Conservation (phyloP, 2,888 invertebrate species). For the Ormia ochracea region DNA sequence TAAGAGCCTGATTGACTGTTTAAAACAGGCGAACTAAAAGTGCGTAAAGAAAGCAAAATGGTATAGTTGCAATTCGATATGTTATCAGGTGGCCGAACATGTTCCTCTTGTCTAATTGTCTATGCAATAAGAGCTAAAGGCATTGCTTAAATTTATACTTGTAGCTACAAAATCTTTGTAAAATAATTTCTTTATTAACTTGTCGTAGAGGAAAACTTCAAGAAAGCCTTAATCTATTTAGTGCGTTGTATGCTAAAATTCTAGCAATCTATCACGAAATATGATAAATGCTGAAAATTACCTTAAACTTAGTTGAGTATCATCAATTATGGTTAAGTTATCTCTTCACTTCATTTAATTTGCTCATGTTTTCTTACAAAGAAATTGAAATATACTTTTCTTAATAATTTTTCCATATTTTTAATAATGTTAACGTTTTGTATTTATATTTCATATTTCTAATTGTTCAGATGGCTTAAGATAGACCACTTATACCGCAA, state of each 20-base stretch:
- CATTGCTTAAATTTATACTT: not conserved
- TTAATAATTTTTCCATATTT: conserved; percentile 27
- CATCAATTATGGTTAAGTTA: conserved; percentile 38
- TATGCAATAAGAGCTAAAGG: not conserved
- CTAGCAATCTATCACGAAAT: conserved; percentile 24
- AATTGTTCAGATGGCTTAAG: conserved; percentile 37
- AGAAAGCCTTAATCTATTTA: not conserved
- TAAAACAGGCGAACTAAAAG: not conserved
- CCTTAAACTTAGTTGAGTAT: conserved; percentile 39
- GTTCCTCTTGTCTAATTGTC: not conserved
- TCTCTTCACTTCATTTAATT: not conserved
- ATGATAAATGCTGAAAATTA: conserved; percentile 35
- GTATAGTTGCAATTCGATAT: not conserved
- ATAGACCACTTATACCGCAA: conserved; percentile 27
- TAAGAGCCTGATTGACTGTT: conserved; percentile 16
- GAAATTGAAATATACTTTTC: conserved; percentile 19
- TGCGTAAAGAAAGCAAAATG: conserved; percentile 28
- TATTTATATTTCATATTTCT: conserved; percentile 28
- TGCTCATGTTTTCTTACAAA: not conserved
- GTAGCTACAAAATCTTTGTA: not conserved
- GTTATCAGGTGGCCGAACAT: not conserved
- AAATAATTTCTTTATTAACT: conserved; percentile 40
- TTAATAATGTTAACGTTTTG: not conserved
- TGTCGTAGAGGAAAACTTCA: not conserved
- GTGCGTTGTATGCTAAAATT: not conserved